Percentiles rank a stretch among this genome's conserved stretches.
Evolutionary conservation across 2,888 invertebrate genomes (phyloP).

Genomic region (Eulithis prunata): DNA sequence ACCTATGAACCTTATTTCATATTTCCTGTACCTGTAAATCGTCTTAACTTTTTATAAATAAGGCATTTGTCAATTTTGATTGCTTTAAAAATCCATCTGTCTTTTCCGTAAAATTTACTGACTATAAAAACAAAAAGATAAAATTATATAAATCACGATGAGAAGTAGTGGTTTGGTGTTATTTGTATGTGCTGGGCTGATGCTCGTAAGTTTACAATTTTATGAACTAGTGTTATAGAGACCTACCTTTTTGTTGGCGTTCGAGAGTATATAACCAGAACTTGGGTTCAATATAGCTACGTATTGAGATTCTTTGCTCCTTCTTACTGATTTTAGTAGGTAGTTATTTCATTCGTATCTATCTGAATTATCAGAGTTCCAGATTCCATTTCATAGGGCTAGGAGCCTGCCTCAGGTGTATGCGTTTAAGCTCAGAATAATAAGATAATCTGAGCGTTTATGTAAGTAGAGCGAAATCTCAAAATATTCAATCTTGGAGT

Average conservation of each 20-base stretch:
- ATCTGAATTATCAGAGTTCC: too few relatives aligned
- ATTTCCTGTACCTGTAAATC: not conserved
- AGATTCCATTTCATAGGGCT: too few relatives aligned
- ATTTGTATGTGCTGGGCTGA: constrained; percentile 70
- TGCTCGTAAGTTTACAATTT: constrained; percentile 61
- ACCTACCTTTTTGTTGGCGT: not conserved
- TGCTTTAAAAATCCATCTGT: constrained; percentile 15
- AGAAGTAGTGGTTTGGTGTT: constrained; percentile 68
- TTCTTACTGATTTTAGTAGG: too few relatives aligned
- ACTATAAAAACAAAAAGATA: constrained; percentile 37
- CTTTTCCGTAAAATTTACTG: constrained; percentile 19
- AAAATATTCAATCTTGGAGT: too few relatives aligned
- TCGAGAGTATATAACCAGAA: too few relatives aligned
- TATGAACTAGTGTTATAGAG: constrained; percentile 1
- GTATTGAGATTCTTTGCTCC: too few relatives aligned
- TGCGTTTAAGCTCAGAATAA: too few relatives aligned
- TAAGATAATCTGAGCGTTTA: too few relatives aligned
- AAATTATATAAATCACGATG: constrained; percentile 55
- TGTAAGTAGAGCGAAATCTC: too few relatives aligned
- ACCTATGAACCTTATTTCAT: not conserved
- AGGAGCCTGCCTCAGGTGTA: too few relatives aligned
- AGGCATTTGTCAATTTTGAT: not conserved
- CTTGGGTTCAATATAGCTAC: too few relatives aligned
- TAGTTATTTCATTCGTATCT: too few relatives aligned
- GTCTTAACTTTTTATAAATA: constrained; percentile 5